Evolutionary conservation across 2,113 vertebrate genomes (phyloP).

Genomic region (Rhea americana): DNA sequence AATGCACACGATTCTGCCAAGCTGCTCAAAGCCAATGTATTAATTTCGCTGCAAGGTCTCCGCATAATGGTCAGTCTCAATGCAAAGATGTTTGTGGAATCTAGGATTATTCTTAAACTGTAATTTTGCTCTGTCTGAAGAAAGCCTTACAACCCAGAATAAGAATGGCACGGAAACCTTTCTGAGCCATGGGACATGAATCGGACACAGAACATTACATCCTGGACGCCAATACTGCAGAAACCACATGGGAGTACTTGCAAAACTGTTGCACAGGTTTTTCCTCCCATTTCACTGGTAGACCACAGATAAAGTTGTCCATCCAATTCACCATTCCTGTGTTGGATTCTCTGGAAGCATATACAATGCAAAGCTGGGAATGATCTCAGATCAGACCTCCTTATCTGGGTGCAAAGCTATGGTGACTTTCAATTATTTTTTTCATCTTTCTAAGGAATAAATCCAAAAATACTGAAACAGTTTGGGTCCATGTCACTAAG

Average conservation of each 20-base stretch:
- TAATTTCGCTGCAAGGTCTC: background rate
- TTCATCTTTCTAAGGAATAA: background rate
- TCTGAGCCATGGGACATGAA: background rate
- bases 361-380: background rate
- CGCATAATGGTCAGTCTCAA: background rate
- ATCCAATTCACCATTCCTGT: background rate
- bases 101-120: background rate
- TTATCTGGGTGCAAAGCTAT: background rate
- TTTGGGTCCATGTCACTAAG: background rate
- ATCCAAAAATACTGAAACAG: background rate
- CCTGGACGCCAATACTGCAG: background rate
- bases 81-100: background rate
- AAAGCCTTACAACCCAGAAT: background rate
- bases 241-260: background rate
- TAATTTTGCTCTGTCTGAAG: background rate
- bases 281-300: background rate
- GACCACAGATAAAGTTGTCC: background rate
- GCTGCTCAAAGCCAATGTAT: background rate
- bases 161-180: background rate
- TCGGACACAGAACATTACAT: background rate
- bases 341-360: background rate
- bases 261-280: rapidly evolving
- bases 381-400: background rate
- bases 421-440: background rate
- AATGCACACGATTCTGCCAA: background rate